A percentile compares a stretch with the other conserved stretches of the same genome.
Conservation (phyloP, 2,113 vertebrate genomes). For the Onychostoma macrolepis region DNA sequence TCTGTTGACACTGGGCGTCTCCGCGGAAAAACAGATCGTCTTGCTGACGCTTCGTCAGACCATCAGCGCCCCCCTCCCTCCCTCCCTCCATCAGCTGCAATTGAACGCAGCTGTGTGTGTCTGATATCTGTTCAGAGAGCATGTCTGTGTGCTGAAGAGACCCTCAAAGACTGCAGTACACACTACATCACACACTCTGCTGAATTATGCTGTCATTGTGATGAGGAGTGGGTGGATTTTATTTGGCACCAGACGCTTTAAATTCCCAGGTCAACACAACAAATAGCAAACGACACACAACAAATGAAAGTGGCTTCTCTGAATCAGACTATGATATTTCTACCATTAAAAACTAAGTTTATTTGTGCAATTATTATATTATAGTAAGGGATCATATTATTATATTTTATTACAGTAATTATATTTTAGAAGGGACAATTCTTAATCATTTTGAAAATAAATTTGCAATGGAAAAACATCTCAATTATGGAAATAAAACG, state of each 20-base stretch:
- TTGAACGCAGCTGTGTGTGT: constrained; percentile 64
- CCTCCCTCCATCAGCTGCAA: constrained; percentile 53
- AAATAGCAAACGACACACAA: constrained; percentile 10
- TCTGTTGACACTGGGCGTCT: constrained; percentile 36
- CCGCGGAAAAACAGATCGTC: constrained; percentile 28
- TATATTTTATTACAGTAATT: too few relatives aligned
- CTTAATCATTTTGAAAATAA: not conserved
- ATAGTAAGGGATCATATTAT: too few relatives aligned
- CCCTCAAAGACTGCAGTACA: not conserved
- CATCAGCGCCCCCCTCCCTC: not conserved
- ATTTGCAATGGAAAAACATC: not conserved
- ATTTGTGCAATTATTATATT: too few relatives aligned
- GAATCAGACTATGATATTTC: constrained; percentile 3
- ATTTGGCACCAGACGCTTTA: constrained; percentile 4
- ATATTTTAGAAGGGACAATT: too few relatives aligned
- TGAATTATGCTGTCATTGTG: not conserved
- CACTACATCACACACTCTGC: not conserved
- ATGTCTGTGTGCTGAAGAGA: not conserved
- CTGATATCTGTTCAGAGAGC: constrained; percentile 57
- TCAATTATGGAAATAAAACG: not conserved
- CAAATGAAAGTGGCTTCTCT: not conserved
- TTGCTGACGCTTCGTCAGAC: constrained; percentile 38
- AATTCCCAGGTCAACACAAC: constrained; percentile 17
- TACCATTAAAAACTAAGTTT: not conserved
- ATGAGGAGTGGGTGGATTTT: constrained; percentile 25